phyloP scores from a whole-genome alignment of 1,140 invertebrate genomes.

The Zaprionus gabonicus region DNA sequence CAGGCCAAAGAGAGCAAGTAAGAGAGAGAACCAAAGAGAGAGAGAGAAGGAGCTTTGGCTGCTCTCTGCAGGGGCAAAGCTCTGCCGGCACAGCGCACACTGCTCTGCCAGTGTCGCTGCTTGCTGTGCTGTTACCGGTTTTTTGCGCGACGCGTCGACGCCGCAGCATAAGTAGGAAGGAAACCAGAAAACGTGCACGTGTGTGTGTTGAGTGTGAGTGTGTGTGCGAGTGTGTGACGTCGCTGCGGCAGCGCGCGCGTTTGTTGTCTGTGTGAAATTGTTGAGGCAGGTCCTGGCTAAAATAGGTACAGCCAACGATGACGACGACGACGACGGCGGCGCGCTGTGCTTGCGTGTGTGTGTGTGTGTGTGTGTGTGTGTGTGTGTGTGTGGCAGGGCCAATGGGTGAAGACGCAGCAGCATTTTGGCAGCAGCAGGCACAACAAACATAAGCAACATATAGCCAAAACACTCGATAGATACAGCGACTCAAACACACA shows the following conservation, averaged over 20 bases:
- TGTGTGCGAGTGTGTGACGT: slow-evolving; percentile 40
- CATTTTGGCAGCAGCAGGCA: slow-evolving; percentile 57
- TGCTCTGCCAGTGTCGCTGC: slow-evolving; percentile 9
- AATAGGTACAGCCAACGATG: slow-evolving; percentile 84
- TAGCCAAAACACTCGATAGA: slow-evolving; percentile 80
- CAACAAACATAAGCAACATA: slow-evolving; percentile 74
- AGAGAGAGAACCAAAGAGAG: slow-evolving; percentile 1
- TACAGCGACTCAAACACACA: slow-evolving; percentile 51
- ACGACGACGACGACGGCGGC: slow-evolving; percentile 55
- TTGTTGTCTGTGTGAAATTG: slow-evolving; percentile 62
- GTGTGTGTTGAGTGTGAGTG: slow-evolving; percentile 17
- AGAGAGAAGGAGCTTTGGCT: slow-evolving; percentile 8
- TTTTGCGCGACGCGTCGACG: slow-evolving; percentile 52
- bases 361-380: no score
- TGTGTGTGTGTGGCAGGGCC: slow-evolving; percentile 59
- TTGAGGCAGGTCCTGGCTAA: slow-evolving; percentile 84
- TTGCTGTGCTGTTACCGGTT: slow-evolving; percentile 52
- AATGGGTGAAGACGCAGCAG: slow-evolving; percentile 72
- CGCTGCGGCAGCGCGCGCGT: slow-evolving; percentile 34
- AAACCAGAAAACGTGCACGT: slow-evolving; percentile 65
- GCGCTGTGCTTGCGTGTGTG: slow-evolving; percentile 1
- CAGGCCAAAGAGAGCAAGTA: slow-evolving; percentile 6
- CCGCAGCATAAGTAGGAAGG: slow-evolving; percentile 71
- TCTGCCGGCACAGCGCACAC: neutral
- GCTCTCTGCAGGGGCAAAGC: slow-evolving; percentile 30